Conservation (phyloP, 1,140 invertebrate species). For the Goniozus legneri region DNA sequence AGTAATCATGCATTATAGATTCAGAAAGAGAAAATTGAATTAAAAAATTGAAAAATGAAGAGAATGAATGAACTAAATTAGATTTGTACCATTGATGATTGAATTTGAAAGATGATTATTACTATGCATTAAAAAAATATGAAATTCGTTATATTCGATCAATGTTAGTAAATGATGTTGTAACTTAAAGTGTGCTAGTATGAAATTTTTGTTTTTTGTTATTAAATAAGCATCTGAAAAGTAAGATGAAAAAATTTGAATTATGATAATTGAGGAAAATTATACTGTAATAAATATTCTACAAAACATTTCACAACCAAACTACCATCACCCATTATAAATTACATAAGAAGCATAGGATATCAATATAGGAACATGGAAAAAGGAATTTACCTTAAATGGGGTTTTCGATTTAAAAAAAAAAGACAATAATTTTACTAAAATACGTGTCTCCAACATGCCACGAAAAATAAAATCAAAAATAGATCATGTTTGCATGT, state of each 20-base stretch:
- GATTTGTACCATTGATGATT: no score
- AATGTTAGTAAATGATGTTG: no score
- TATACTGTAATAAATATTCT: neutral
- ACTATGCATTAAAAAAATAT: no score
- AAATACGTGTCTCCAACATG: conserved; percentile 41
- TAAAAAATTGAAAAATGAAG: conserved; percentile 7
- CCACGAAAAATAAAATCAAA: conserved; percentile 32
- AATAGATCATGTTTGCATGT: no score
- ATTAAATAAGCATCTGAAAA: conserved; percentile 1
- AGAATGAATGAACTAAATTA: neutral
- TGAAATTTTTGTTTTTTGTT: no score
- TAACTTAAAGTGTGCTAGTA: no score
- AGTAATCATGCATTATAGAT: conserved; percentile 19
- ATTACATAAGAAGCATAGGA: conserved; percentile 8
- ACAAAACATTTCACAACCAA: conserved; percentile 1
- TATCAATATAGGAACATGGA: neutral
- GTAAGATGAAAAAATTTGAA: neutral
- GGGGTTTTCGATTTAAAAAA: neutral
- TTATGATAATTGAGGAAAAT: neutral
- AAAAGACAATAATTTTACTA: conserved; percentile 11
- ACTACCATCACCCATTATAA: neutral
- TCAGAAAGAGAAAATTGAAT: neutral
- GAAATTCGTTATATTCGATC: no score
- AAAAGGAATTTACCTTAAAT: neutral
- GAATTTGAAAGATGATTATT: no score